phyloP scores from a whole-genome alignment of 2,797 vertebrate genomes.

The Pangasius mekongensis region DNA sequence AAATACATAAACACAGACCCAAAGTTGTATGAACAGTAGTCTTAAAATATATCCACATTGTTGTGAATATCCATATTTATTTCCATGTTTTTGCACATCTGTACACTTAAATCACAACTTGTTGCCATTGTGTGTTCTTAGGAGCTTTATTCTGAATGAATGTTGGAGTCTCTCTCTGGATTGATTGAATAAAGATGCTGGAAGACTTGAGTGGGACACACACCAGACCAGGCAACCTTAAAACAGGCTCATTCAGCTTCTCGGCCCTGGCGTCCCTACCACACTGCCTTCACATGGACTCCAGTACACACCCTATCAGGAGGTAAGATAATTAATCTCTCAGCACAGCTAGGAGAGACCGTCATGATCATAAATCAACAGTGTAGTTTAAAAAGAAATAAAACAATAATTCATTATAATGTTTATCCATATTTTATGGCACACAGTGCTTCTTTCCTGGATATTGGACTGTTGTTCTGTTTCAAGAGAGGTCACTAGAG shows the following conservation, averaged over 20 bases:
- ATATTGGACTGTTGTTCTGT: not conserved
- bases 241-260: constrained; percentile 79
- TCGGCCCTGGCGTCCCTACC: constrained; percentile 77
- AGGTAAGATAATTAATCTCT: constrained; percentile 66
- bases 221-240: constrained; percentile 71
- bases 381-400: not conserved
- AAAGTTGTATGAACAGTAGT: not conserved
- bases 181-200: constrained; percentile 72
- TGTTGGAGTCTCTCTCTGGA: constrained; percentile 32
- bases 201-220: constrained; percentile 77
- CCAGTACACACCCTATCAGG: constrained; percentile 77
- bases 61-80: not conserved
- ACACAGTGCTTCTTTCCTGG: not conserved
- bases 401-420: not conserved
- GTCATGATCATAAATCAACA: not conserved
- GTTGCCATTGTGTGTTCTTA: constrained; percentile 10
- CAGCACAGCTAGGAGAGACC: not conserved
- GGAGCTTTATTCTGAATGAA: constrained; percentile 50
- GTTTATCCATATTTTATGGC: not conserved
- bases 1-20: not conserved
- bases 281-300: constrained; percentile 76
- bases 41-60: not conserved
- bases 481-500: not conserved
- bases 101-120: not conserved
- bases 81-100: not conserved